Evolutionary conservation across 2,797 vertebrate species (phyloP).

Genomic region (Tokudaia tokunoshimensis): DNA sequence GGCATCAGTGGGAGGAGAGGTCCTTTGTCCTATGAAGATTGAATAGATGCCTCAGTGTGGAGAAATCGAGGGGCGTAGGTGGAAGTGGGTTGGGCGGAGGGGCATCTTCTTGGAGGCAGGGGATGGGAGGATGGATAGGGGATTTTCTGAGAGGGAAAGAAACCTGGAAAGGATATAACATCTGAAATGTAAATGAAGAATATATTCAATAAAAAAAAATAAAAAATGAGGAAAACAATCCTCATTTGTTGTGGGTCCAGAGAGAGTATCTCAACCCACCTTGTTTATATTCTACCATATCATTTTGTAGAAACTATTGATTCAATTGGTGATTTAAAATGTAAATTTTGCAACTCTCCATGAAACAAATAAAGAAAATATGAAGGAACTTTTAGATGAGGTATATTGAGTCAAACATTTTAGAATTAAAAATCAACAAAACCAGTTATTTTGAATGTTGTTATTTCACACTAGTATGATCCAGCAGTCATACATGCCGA

Average conservation of each 20-base stretch:
- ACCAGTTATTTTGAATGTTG: neutral
- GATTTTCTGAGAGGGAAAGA: neutral
- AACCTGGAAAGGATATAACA: no score
- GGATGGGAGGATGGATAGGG: no score
- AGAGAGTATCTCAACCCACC: neutral
- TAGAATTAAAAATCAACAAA: neutral
- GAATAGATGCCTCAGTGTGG: no score
- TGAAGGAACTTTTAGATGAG: neutral
- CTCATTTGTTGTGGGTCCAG: rapidly evolving
- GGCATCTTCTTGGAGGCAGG: no score
- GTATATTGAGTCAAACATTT: neutral
- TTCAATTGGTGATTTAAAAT: neutral
- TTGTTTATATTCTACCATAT: neutral
- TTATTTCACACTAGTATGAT: neutral
- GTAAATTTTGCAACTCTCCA: neutral
- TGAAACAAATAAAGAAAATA: neutral
- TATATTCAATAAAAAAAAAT: neutral
- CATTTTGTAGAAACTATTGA: neutral
- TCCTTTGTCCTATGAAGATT: no score
- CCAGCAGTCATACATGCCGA: neutral
- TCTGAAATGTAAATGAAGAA: no score
- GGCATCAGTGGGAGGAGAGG: no score
- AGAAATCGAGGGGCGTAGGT: no score
- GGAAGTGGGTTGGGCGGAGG: no score
- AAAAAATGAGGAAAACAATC: neutral